phyloP scores from a whole-genome alignment of 1,140 invertebrate species.

The Meloidogyne hapla region DNA sequence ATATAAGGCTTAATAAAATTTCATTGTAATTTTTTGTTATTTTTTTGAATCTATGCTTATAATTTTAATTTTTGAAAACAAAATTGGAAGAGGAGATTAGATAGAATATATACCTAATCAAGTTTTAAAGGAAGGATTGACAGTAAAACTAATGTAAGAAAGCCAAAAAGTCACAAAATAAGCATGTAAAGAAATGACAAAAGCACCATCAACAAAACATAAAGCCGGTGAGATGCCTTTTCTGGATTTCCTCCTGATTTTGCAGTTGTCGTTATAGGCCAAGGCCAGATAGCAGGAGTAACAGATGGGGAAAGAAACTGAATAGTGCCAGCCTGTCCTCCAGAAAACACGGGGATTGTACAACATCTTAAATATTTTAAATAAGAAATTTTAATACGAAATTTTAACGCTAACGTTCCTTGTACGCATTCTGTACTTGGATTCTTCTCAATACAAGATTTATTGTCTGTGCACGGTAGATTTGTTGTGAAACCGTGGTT shows the following conservation, averaged over 20 bases:
- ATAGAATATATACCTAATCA: too few relatives aligned
- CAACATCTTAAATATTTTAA: background rate
- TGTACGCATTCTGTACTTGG: slow-evolving; percentile 26
- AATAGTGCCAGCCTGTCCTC: background rate
- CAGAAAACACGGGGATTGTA: background rate
- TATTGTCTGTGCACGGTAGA: slow-evolving; percentile 9
- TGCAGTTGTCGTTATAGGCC: background rate
- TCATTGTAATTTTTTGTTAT: background rate
- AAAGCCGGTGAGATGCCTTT: background rate
- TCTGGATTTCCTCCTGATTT: background rate
- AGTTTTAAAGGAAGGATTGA: too few relatives aligned
- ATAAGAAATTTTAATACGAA: too few relatives aligned
- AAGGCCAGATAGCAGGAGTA: background rate
- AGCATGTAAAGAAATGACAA: background rate
- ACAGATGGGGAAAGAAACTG: background rate
- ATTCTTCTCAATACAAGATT: slow-evolving; percentile 10
- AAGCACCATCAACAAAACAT: background rate
- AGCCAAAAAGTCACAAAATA: background rate
- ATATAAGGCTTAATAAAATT: background rate
- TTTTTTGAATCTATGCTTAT: too few relatives aligned
- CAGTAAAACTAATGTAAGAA: background rate
- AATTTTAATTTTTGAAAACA: too few relatives aligned
- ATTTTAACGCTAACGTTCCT: slow-evolving; percentile 20
- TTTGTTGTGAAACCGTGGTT: slow-evolving; percentile 30
- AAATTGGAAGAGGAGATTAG: too few relatives aligned